Conservation (phyloP, 2,113 vertebrate genomes). For the Planiliza haematocheilus region DNA sequence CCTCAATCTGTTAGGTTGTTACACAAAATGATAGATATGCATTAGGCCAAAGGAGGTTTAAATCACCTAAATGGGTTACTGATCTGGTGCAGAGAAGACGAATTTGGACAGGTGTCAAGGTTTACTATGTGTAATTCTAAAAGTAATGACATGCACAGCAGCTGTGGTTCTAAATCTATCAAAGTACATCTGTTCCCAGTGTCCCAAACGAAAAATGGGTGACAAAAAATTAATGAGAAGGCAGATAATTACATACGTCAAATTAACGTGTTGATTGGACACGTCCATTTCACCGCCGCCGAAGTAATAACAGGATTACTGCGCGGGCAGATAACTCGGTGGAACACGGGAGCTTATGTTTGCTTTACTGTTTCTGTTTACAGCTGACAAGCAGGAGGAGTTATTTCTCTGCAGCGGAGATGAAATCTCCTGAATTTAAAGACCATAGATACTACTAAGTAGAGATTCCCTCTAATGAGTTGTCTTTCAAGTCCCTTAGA, state of each 20-base stretch:
- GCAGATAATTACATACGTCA: no score
- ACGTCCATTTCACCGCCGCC: no score
- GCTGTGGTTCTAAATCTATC: background rate
- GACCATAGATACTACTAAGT: constrained; percentile 25
- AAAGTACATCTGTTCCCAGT: background rate
- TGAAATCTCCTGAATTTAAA: constrained; percentile 53
- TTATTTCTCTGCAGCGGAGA: constrained; percentile 26
- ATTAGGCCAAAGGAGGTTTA: constrained; percentile 11
- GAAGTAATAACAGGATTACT: background rate
- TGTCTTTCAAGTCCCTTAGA: constrained; percentile 36
- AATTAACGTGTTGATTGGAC: no score
- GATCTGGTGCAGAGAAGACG: constrained; percentile 16
- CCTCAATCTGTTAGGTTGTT: constrained; percentile 24
- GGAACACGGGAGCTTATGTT: constrained; percentile 10
- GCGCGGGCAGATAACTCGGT: background rate
- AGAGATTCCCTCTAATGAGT: constrained; percentile 49
- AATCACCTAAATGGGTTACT: constrained; percentile 13
- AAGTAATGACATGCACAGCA: background rate
- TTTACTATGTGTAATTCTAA: background rate
- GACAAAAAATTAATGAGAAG: background rate
- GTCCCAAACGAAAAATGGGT: background rate
- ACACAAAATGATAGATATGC: constrained; percentile 7
- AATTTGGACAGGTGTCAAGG: background rate
- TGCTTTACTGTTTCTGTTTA: constrained; percentile 25
- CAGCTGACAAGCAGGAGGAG: constrained; percentile 7